These are phyloP conservation scores for Eupithecia vulgata DNA, from an alignment of 2,888 invertebrate genomes.

Conservation along the genomic window DNA sequence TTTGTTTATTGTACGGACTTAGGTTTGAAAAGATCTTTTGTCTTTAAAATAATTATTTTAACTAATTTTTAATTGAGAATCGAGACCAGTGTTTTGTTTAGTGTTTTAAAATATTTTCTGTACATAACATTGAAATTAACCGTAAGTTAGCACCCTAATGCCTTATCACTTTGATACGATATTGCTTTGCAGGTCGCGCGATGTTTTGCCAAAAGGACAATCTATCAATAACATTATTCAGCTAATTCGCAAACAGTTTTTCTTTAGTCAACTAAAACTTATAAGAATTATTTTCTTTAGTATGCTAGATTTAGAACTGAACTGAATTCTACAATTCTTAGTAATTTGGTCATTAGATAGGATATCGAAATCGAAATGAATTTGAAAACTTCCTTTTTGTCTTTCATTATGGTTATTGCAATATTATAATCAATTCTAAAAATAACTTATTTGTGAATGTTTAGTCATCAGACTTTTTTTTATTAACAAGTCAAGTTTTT, in stretches of 20 bases:
- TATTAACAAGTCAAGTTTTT: background rate
- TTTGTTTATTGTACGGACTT: background rate
- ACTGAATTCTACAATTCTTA: slow-evolving; percentile 20
- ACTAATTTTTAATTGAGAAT: background rate
- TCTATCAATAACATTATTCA: too few species aligned
- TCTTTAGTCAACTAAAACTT: background rate
- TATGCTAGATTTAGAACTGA: slow-evolving; percentile 24
- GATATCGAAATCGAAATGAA: slow-evolving; percentile 18
- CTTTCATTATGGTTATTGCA: background rate
- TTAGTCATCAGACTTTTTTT: background rate
- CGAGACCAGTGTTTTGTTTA: background rate
- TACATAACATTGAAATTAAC: background rate
- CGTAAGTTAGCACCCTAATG: background rate
- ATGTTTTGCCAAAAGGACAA: background rate
- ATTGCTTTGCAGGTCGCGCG: background rate
- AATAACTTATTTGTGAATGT: background rate
- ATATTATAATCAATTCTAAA: background rate
- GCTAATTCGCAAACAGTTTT: background rate
- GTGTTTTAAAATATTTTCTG: background rate
- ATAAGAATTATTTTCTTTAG: slow-evolving; percentile 15
- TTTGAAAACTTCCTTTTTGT: background rate
- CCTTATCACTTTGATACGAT: background rate
- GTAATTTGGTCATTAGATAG: slow-evolving; percentile 20
- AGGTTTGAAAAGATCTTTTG: background rate
- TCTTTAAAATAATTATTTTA: background rate